Conservation (phyloP, 2,113 vertebrate genomes). For the Equus quagga region DNA sequence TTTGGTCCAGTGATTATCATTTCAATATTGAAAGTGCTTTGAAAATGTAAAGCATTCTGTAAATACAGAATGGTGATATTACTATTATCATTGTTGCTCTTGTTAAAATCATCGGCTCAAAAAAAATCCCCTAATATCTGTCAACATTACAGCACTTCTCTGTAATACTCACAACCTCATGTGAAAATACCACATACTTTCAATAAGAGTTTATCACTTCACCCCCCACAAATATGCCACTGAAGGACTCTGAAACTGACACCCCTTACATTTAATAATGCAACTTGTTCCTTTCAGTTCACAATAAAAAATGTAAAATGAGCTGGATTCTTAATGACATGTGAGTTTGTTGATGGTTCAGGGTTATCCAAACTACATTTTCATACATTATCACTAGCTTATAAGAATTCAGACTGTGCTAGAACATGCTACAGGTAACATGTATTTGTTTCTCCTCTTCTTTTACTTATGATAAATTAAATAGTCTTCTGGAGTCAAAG, state of each 20-base stretch:
- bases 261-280: neutral
- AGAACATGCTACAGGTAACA: neutral
- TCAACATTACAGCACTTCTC: neutral
- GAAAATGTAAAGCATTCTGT: neutral
- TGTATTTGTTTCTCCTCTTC: neutral
- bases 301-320: slow-evolving; percentile 15
- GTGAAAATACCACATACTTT: neutral
- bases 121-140: neutral
- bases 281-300: neutral
- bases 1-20: neutral
- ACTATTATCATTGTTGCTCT: neutral
- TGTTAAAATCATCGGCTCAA: neutral
- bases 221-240: neutral
- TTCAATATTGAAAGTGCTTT: neutral
- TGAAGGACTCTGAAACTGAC: neutral
- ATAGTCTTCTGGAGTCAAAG: neutral
- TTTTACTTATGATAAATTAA: neutral
- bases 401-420: neutral
- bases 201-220: neutral
- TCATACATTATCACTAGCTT: neutral
- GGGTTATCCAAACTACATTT: neutral
- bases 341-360: neutral
- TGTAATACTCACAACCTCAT: neutral
- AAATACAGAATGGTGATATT: neutral
- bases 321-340: slow-evolving; percentile 21